These are phyloP conservation scores for Agonopterix alstromeriana DNA, from an alignment of 2,888 invertebrate genomes.

Conservation along the genomic window DNA sequence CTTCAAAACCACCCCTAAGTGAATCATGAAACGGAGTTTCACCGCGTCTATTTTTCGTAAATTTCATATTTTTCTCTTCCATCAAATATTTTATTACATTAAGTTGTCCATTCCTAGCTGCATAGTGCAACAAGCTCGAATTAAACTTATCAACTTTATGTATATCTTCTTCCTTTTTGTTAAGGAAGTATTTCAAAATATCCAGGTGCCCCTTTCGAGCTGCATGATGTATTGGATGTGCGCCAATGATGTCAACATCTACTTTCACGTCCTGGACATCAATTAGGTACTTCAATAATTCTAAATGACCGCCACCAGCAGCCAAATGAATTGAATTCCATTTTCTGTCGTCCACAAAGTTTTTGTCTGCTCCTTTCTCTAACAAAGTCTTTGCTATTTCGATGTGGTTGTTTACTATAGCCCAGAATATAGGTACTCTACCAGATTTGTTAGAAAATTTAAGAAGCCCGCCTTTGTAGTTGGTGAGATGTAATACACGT, in stretches of 20 bases:
- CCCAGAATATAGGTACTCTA: too few relatives aligned
- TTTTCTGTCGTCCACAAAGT: not conserved
- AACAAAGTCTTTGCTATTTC: too few relatives aligned
- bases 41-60: not conserved
- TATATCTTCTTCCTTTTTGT: not conserved
- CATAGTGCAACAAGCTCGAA: not conserved
- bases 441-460: too few relatives aligned
- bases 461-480: too few relatives aligned
- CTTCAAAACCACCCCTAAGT: too few relatives aligned
- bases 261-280: not conserved
- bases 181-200: not conserved
- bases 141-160: too few relatives aligned
- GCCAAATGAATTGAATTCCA: not conserved
- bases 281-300: not conserved
- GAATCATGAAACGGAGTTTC: not conserved
- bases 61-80: slow-evolving; percentile 2
- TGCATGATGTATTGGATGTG: not conserved
- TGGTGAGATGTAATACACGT: too few relatives aligned
- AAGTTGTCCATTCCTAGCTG: slow-evolving; percentile 1
- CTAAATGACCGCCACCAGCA: not conserved
- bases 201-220: not conserved
- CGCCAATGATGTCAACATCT: not conserved
- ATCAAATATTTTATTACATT: slow-evolving; percentile 5
- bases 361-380: too few relatives aligned
- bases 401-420: too few relatives aligned